phyloP scores from a whole-genome alignment of 1,140 invertebrate genomes.

The Aphelenchoides fujianensis region DNA sequence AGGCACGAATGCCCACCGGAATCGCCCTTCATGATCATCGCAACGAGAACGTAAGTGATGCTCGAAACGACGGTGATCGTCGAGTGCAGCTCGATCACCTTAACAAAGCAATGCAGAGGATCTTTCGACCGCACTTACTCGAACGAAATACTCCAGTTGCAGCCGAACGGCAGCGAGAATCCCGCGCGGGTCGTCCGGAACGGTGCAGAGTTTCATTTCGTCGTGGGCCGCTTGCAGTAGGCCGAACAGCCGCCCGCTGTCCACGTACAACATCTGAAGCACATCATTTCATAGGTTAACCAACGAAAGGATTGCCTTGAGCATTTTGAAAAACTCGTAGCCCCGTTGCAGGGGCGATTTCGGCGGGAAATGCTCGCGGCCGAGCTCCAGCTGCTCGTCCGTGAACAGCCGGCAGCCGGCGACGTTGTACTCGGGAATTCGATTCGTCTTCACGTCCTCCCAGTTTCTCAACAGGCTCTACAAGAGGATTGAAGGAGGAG shows the following conservation, averaged over 20 bases:
- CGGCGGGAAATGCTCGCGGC: slow-evolving; percentile 16
- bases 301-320: slow-evolving; percentile 20
- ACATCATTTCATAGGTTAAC: neutral
- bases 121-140: neutral
- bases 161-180: neutral
- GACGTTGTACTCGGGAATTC: slow-evolving; percentile 24
- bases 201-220: slow-evolving; percentile 26
- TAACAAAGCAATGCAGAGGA: too few relatives aligned
- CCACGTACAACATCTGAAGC: slow-evolving; percentile 19
- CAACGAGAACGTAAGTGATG: slow-evolving; percentile 33
- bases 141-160: neutral
- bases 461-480: slow-evolving; percentile 30
- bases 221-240: slow-evolving; percentile 35
- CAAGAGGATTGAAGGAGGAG: too few relatives aligned
- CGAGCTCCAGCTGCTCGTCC: slow-evolving; percentile 23
- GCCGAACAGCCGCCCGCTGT: slow-evolving; percentile 64
- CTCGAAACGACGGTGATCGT: slow-evolving; percentile 23
- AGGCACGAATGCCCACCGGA: neutral
- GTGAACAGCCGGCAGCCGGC: slow-evolving; percentile 30
- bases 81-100: slow-evolving; percentile 6
- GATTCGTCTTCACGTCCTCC: slow-evolving; percentile 17
- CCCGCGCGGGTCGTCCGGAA: neutral
- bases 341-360: slow-evolving; percentile 1
- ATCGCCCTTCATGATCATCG: slow-evolving; percentile 32
- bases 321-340: slow-evolving; percentile 6